These are phyloP conservation scores for Harpegnathos saltator DNA, from an alignment of 1,140 invertebrate genomes.

Conservation along the genomic window DNA sequence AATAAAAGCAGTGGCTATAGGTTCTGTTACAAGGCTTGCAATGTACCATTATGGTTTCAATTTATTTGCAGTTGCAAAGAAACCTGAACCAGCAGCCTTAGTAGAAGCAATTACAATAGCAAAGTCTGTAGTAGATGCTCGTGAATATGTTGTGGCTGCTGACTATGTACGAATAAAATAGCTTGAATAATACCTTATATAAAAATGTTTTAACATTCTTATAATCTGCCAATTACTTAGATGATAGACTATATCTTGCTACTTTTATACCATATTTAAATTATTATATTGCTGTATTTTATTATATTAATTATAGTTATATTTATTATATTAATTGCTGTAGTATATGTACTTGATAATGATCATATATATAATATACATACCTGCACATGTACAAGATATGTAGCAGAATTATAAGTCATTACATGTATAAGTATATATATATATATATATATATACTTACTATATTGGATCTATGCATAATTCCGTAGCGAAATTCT, in stretches of 20 bases:
- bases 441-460: too few species aligned
- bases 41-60: slow-evolving; percentile 71
- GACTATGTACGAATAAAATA: too few species aligned
- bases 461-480: too few species aligned
- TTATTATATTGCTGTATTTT: too few species aligned
- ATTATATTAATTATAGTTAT: too few species aligned
- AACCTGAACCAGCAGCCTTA: slow-evolving; percentile 81
- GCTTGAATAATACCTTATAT: too few species aligned
- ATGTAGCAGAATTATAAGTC: too few species aligned
- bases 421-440: too few species aligned
- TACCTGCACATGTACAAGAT: slow-evolving; percentile 21
- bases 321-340: too few species aligned
- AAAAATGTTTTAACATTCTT: slow-evolving; percentile 48
- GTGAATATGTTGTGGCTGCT: too few species aligned
- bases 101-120: slow-evolving; percentile 72
- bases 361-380: slow-evolving; percentile 8
- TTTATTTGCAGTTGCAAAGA: slow-evolving; percentile 76
- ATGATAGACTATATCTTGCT: not conserved
- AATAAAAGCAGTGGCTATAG: slow-evolving; percentile 82
- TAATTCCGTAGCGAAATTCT: too few species aligned
- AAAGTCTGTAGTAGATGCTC: not conserved
- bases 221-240: slow-evolving; percentile 41
- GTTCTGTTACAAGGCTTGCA: slow-evolving; percentile 81
- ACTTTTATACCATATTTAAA: not conserved
- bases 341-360: not conserved